Evolutionary conservation across 2,113 vertebrate species (phyloP), one percentile per base, ranked within the genome.

Genomic region (Triplophysa dalaica): DNA sequence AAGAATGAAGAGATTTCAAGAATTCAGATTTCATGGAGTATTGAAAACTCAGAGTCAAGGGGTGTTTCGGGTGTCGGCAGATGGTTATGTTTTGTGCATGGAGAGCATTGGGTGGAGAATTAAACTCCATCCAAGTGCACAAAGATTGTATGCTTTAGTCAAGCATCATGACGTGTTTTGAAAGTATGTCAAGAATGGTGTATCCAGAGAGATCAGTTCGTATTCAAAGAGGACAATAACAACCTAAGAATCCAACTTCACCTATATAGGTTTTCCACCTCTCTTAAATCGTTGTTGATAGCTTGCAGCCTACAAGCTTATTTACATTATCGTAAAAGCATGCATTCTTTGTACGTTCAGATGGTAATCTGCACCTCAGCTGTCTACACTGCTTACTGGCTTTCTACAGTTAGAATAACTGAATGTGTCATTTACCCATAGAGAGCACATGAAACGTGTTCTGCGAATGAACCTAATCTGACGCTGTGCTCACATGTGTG

Each of bases 1-100:
- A n/a, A 67, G 9, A 75, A 60, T 48, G 2, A 60, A 41, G 3
- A 2, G 19, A 52, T 19, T 43, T 21, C 17, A 61, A 58, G 68
- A 54, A 70, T 17, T 48, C 16, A 56, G 52, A 56, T 19, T n/a
- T 17, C 33, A 38, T 6, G 17, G 19, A 9, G 8, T 2, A 21
- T 58, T 17, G 16, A 56, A 19, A 56, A 56, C 7, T 8, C 52
- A 56, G 4, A 56, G 7, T 26, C 11, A 26, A 56, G 22, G 12
- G 17, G 52, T 26, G 52, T 50, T 43, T 60, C 7, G 33, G 33
- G 33, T 33, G 29, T 3, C n/a, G 58, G 73, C 66, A 68, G 54
- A 63, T 81, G 72, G 69, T 82, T 78, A 84, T 87, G 72, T 86
- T 87, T 84, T 83, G 85, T 83, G 70, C 43, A 67, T 56, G 64